These are phyloP conservation scores for Ennomos erosarius DNA, from an alignment of 2,888 invertebrate genomes.

Conservation along the genomic window DNA sequence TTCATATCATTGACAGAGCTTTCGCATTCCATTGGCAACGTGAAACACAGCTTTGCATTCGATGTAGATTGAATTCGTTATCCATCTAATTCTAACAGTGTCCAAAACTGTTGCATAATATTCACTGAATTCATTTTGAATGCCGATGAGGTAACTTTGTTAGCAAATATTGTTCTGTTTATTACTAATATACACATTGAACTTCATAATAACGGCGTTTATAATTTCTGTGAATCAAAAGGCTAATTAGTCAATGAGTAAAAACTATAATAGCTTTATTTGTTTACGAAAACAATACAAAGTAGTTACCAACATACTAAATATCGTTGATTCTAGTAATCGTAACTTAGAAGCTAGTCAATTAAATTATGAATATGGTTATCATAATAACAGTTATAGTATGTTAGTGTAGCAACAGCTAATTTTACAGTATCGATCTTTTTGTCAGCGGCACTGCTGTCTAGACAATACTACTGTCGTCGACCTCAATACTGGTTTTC, in stretches of 20 bases:
- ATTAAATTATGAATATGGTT: constrained; percentile 2
- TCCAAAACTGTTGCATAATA: constrained; percentile 20
- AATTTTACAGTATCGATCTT: constrained; percentile 38
- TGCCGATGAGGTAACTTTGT: not conserved
- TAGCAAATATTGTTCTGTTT: not conserved
- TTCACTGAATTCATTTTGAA: constrained; percentile 6
- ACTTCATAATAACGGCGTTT: not conserved
- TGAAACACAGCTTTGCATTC: constrained; percentile 27
- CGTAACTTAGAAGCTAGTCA: too few relatives aligned
- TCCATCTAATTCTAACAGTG: constrained; percentile 11
- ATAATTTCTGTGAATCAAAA: too few relatives aligned
- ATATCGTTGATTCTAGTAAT: too few relatives aligned
- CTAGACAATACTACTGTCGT: constrained; percentile 40
- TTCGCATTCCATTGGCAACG: constrained; percentile 14
- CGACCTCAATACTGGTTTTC: constrained; percentile 37
- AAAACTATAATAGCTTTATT: too few relatives aligned
- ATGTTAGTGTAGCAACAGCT: constrained; percentile 20
- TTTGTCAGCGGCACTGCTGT: constrained; percentile 33
- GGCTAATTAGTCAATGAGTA: too few relatives aligned
- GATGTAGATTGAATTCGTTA: constrained; percentile 9
- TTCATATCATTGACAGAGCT: constrained; percentile 24
- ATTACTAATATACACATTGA: not conserved
- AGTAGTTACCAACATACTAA: too few relatives aligned
- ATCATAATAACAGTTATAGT: constrained; percentile 15
- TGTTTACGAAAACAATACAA: too few relatives aligned